phyloP scores from a whole-genome alignment of 1,140 invertebrate genomes.

The Achatina immaculata region DNA sequence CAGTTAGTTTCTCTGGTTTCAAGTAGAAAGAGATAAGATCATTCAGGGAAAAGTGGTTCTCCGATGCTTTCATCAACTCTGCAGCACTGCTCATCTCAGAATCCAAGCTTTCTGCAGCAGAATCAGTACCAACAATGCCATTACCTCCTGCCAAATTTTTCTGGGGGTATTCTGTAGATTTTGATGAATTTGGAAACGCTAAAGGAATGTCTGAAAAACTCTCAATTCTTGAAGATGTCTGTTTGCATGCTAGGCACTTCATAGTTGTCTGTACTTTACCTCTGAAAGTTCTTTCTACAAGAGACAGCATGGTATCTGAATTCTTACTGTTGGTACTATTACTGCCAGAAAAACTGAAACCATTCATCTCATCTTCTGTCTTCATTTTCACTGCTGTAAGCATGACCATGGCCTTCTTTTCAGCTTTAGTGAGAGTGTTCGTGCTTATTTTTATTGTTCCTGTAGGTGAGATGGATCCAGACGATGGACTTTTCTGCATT shows the following conservation, averaged over 20 bases:
- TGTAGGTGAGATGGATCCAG: constrained; percentile 15
- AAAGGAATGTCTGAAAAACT: constrained; percentile 85
- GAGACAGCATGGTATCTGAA: constrained; percentile 45
- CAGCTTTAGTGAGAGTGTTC: constrained; percentile 23
- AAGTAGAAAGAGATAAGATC: constrained; percentile 81
- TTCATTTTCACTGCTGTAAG: constrained; percentile 19
- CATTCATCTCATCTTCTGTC: constrained; percentile 25
- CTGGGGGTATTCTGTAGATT: constrained; percentile 30
- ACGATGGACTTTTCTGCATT: constrained; percentile 35
- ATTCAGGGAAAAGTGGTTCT: constrained; percentile 47
- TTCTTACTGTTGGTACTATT: background rate
- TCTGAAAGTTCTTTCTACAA: constrained; percentile 81
- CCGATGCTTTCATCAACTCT: background rate
- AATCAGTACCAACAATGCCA: background rate
- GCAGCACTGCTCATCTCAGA: background rate
- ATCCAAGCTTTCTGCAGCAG: background rate
- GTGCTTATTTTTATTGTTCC: background rate
- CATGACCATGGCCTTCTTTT: constrained; percentile 28
- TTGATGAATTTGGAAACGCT: constrained; percentile 77
- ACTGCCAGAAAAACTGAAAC: background rate
- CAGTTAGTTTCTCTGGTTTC: constrained; percentile 81
- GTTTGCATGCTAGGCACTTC: constrained; percentile 79
- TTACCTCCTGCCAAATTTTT: constrained; percentile 50
- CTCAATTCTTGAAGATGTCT: constrained; percentile 80
- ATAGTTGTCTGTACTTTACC: constrained; percentile 82